phyloP scores from a whole-genome alignment of 1,140 invertebrate species.

The Epicauta chinensis region DNA sequence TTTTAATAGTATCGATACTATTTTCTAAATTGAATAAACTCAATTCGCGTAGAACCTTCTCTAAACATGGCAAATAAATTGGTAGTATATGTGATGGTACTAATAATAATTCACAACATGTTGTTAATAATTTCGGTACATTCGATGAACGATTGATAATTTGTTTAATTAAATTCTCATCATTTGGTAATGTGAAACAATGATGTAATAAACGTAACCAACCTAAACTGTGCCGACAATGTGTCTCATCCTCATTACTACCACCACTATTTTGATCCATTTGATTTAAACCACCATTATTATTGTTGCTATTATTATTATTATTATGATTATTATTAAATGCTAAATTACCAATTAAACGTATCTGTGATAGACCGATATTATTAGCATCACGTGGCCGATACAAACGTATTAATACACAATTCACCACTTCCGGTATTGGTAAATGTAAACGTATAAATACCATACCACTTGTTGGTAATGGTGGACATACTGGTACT shows the following conservation, averaged over 20 bases:
- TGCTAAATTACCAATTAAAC: conserved; percentile 74
- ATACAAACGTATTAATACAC: conserved; percentile 61
- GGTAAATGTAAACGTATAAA: conserved; percentile 76
- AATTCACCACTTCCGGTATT: conserved; percentile 71
- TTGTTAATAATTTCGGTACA: conserved; percentile 61
- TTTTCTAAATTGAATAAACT: conserved; percentile 54
- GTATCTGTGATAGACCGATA: conserved; percentile 81
- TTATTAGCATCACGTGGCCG: conserved; percentile 81
- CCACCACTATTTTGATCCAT: conserved; percentile 24
- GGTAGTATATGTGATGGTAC: conserved; percentile 57
- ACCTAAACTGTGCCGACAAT: conserved; percentile 39
- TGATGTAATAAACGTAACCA: conserved; percentile 65
- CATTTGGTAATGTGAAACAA: conserved; percentile 52
- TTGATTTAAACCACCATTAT: conserved; percentile 40
- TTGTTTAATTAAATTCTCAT: conserved; percentile 40
- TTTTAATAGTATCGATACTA: conserved; percentile 52
- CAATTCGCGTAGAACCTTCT: conserved; percentile 55
- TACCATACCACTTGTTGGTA: conserved; percentile 76
- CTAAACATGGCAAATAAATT: conserved; percentile 55
- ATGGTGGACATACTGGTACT: conserved; percentile 62
- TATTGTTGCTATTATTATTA: no score
- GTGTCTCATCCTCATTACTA: conserved; percentile 32
- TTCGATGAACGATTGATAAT: conserved; percentile 56
- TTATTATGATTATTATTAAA: no score
- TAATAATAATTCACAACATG: conserved; percentile 67